These are phyloP conservation scores for Sebastes kiyomatsui DNA, from an alignment of 2,797 vertebrate genomes.

Conservation along the genomic window DNA sequence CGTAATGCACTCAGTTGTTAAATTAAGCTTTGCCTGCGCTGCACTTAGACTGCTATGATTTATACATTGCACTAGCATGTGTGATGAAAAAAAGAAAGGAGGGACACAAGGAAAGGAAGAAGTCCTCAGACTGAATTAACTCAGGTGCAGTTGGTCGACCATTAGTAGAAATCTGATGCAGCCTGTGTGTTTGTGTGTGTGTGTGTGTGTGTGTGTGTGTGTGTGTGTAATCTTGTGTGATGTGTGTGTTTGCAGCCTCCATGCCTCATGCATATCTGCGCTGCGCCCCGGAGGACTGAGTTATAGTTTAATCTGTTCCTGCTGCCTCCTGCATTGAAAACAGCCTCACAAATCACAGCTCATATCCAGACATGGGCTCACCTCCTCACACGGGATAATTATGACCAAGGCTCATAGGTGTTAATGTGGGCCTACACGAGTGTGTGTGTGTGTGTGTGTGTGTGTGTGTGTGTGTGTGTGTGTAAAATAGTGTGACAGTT, in stretches of 20 bases:
- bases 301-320: slow-evolving; percentile 55
- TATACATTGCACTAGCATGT: neutral
- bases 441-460: neutral
- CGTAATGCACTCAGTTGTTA: neutral
- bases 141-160: neutral
- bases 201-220: neutral
- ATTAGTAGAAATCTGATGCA: neutral
- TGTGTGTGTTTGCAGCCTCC: neutral
- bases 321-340: slow-evolving; percentile 46
- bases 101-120: neutral
- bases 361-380: neutral
- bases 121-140: neutral
- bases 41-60: slow-evolving; percentile 9
- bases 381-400: neutral
- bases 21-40: neutral
- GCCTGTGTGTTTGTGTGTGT: neutral
- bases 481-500: neutral
- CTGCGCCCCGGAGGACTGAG: slow-evolving; percentile 22
- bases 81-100: neutral
- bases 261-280: slow-evolving; percentile 22
- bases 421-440: neutral
- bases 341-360: slow-evolving; percentile 49
- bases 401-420: neutral
- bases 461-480: neutral
- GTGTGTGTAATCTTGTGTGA: neutral